These are phyloP conservation scores for Clarias pachynema DNA, from an alignment of 2,797 vertebrate species.

Conservation along the genomic window DNA sequence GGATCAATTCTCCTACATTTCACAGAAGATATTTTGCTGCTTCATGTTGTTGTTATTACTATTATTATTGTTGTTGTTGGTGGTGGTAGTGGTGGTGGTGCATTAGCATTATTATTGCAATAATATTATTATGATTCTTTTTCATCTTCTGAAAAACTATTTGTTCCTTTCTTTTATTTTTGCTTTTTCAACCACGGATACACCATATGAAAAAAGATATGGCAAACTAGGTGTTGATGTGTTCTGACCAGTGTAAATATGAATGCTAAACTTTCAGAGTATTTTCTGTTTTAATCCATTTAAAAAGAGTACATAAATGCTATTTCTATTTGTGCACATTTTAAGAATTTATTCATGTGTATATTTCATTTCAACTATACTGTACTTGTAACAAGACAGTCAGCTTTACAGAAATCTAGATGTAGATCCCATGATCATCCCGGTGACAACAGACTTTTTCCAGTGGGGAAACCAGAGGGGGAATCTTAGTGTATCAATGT, in stretches of 20 bases:
- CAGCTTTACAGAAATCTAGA: background rate
- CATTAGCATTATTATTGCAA: no score
- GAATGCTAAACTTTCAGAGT: background rate
- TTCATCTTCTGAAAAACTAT: no score
- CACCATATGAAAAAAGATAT: constrained; percentile 40
- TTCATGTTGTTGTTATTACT: background rate
- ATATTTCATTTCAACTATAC: background rate
- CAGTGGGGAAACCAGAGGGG: no score
- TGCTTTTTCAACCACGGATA: background rate
- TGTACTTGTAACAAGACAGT: background rate
- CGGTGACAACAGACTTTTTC: no score
- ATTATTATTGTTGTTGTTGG: no score
- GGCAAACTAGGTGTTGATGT: constrained; percentile 30
- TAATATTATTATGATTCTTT: no score
- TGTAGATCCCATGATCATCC: background rate
- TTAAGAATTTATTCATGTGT: background rate
- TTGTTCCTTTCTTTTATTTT: no score
- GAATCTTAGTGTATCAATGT: background rate
- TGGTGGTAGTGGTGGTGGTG: no score
- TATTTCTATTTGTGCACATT: constrained; percentile 13
- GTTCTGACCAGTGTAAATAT: background rate
- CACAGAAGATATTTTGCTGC: background rate
- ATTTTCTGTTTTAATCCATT: background rate
- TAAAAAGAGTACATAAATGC: background rate
- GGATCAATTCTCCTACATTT: background rate